Base-by-base conservation (phyloP, 2,888 invertebrate genomes). In the Trichopoda pennipes region DNA sequence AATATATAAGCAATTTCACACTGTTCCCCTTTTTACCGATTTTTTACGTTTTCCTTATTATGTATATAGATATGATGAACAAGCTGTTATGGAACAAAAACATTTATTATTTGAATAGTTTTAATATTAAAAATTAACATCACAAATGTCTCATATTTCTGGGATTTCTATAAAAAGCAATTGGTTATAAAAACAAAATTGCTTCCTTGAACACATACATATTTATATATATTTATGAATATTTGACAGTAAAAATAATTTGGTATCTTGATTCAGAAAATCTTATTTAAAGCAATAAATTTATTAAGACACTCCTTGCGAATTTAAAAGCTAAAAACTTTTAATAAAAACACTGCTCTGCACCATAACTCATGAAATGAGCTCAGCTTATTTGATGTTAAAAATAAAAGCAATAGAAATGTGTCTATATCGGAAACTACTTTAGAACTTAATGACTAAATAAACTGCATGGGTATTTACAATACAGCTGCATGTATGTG, bases 241-340 rank as follows among this genome's bases (percentile, higher is more conserved):
- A 7, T 55, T 16, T 64, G 56, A 58, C 35, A 21, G 19, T 8
- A 21, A 0, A 64, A n/a, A 55, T 47, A 55, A 56, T 56, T 74
- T 23, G n/a, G 56, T 23, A 47, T 56, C 21, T 49, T 14, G 32
- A 35, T 32, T 56, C 35, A 56, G 64, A 56, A 47, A 21, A 66
- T 74, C 23, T 63, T 58, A 51, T 74, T 74, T 44, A 42, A 32
- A 42, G 44, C 14, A 63, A 75, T 80, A 75, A 75, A 80, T 80
- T 70, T 47, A 38, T 44, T 64, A 17, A 64, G 64, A 75, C 75
- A 80, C 75, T 75, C 75, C 75, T 58, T 42, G 51, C 21, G 35
- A 63, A 51, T 60, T 10, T 44, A 58, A 51, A 38, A 28, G 7
- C 51, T 51, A 23, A 55, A 47, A 74, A 14, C 49, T 8, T 64